Conservation (phyloP, 1,140 invertebrate genomes). For the Achatina immaculata region DNA sequence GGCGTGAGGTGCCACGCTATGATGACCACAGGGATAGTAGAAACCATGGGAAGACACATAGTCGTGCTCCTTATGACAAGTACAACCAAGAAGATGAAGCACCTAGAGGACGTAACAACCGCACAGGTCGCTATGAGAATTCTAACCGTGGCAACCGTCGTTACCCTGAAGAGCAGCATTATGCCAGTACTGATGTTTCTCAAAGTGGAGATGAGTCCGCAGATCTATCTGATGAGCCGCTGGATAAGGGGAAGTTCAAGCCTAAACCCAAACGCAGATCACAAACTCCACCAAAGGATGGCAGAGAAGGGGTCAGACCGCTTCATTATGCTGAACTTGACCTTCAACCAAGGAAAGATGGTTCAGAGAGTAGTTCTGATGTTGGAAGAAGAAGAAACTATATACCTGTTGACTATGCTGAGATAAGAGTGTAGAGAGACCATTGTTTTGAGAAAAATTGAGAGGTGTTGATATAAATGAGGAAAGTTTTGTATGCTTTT, state of each 20-base stretch:
- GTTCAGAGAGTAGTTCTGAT: background rate
- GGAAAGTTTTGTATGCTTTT: too few species aligned
- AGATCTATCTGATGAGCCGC: background rate
- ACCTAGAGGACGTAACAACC: background rate
- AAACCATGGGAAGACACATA: background rate
- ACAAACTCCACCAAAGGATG: background rate
- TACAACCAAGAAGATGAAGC: background rate
- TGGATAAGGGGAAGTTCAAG: background rate
- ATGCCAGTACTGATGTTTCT: constrained; percentile 29
- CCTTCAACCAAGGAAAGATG: background rate
- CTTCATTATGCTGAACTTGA: constrained; percentile 30
- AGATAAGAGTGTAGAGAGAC: constrained; percentile 10
- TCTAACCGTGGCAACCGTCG: background rate
- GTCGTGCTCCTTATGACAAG: background rate
- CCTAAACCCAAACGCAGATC: constrained; percentile 24
- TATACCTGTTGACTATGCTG: constrained; percentile 19
- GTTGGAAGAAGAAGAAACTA: background rate
- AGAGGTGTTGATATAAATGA: too few species aligned
- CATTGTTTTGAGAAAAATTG: background rate
- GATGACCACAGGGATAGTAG: background rate
- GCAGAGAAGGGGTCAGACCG: background rate
- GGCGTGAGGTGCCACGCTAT: background rate
- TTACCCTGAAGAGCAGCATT: background rate
- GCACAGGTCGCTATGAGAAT: background rate
- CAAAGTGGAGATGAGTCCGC: constrained; percentile 27